Conservation (phyloP, 2,888 invertebrate species). For the Caenorhabditis virilis region DNA sequence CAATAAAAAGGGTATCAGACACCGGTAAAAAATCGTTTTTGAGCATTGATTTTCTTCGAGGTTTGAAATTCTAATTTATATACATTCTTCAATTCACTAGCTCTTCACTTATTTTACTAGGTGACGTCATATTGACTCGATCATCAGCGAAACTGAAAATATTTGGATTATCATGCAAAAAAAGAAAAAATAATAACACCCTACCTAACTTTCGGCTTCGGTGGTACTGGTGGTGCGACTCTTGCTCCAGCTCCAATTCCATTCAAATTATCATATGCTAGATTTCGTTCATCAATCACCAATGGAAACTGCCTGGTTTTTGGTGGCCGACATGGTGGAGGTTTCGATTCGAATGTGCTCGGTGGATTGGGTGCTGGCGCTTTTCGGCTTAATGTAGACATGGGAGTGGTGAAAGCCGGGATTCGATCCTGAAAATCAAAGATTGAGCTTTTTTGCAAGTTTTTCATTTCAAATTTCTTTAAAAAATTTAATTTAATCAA, state of each 20-base stretch:
- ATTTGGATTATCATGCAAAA: constrained; percentile 5
- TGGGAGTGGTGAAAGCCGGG: constrained; percentile 39
- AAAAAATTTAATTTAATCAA: no score
- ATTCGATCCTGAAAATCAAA: constrained; percentile 29
- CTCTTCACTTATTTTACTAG: neutral
- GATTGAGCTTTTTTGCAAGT: no score
- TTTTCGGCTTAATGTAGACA: constrained; percentile 17
- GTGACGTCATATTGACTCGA: neutral
- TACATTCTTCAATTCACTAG: neutral
- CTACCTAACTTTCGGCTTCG: constrained; percentile 63
- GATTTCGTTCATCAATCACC: constrained; percentile 35
- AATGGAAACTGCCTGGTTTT: constrained; percentile 45
- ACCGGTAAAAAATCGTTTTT: no score
- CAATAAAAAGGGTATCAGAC: no score
- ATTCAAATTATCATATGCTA: constrained; percentile 52
- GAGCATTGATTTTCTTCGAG: no score
- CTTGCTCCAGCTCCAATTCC: constrained; percentile 45
- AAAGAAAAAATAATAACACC: neutral
- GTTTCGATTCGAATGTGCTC: constrained; percentile 8
- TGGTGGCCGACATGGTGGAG: constrained; percentile 46
- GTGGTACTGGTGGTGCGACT: constrained; percentile 59
- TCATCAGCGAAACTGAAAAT: constrained; percentile 40
- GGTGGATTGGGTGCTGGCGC: constrained; percentile 31
- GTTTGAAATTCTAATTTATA: no score
- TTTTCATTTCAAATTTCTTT: no score